These are phyloP conservation scores for Sicus ferrugineus DNA, from an alignment of 2,888 invertebrate genomes.

Conservation along the genomic window DNA sequence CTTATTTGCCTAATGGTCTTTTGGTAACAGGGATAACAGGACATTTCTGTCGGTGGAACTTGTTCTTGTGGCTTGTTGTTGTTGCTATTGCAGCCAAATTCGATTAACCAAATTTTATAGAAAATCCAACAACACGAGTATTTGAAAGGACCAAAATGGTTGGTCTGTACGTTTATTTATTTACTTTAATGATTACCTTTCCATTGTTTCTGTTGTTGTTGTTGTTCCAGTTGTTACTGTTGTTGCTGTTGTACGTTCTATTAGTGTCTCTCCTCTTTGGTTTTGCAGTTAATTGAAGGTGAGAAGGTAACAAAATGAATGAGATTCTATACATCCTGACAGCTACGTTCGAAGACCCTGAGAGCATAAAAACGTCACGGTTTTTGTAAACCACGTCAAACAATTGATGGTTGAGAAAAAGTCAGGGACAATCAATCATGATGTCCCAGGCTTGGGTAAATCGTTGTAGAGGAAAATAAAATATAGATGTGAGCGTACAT, in stretches of 20 bases:
- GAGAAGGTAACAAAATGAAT: constrained; percentile 6
- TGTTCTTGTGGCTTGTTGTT: constrained; percentile 1
- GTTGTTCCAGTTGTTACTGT: constrained; percentile 1
- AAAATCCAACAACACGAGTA: background rate
- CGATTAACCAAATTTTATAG: constrained; percentile 32
- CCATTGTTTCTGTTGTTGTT: background rate
- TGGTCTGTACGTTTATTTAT: background rate
- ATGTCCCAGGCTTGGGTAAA: too few relatives aligned
- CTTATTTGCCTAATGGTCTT: constrained; percentile 42
- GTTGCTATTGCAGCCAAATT: constrained; percentile 28
- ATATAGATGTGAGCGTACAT: too few relatives aligned
- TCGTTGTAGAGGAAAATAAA: too few relatives aligned
- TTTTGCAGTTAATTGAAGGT: background rate
- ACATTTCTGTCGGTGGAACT: background rate
- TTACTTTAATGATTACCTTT: constrained; percentile 7
- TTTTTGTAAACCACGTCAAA: background rate
- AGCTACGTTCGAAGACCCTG: too few relatives aligned
- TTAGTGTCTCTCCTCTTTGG: background rate
- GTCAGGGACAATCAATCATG: background rate
- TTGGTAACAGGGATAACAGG: constrained; percentile 25
- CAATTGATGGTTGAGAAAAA: background rate
- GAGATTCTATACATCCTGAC: background rate
- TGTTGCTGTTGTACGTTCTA: constrained; percentile 9
- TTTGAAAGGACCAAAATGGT: background rate
- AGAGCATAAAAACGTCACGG: background rate